Base-by-base conservation (phyloP, 2,888 invertebrate species). In the Mythimna pallens region DNA sequence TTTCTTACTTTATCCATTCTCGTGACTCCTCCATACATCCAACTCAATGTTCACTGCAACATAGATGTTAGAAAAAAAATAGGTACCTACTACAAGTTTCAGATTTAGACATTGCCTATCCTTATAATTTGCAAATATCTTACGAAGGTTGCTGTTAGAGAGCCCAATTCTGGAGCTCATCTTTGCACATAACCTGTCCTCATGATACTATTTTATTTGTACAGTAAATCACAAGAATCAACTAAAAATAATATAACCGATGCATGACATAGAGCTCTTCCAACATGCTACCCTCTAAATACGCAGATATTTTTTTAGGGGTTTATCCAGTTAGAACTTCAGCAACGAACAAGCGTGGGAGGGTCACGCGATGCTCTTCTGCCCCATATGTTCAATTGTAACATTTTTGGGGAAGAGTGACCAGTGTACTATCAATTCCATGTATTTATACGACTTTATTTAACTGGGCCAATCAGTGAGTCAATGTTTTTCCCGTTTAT, bases 271-370 rank as follows among this genome's bases (percentile, higher is more conserved):
- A 1, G 17, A 8, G 25, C 55, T 30, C 25, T 25, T 25, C 55
- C 25, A 57, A 57, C 25, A 43, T 55, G 25, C 10, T 55, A 25
- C 25, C 25, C 25, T 55, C 55, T 55, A 12, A 25, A 22, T 43
- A 30, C 12, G 61, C 8, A 10, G 20, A 43, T 61, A 58, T 17
- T 59, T 66, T 30, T 25, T 47, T 17, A 0, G n/a, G 9, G 55
- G 12, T 68, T 57, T 76, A 36, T 67, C 22, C 36, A 55, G 47
- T 20, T 30, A 74, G 30, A 74, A 36, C 36, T 47, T 65, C n/a
- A 47, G 22, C 25, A 47, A 22, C 7, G 47, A 36, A 47, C 40
- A 36, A 36, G 20, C 20, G 67, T 76, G n/a, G 54, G n/a, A 22
- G 8, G 22, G 43, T 47, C 34, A n/a, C 22, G 22, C 17, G 36